Evolutionary conservation across 2,797 vertebrate species (phyloP), one percentile per base, ranked within the genome.

Genomic region (Pseudomugil gertrudae): DNA sequence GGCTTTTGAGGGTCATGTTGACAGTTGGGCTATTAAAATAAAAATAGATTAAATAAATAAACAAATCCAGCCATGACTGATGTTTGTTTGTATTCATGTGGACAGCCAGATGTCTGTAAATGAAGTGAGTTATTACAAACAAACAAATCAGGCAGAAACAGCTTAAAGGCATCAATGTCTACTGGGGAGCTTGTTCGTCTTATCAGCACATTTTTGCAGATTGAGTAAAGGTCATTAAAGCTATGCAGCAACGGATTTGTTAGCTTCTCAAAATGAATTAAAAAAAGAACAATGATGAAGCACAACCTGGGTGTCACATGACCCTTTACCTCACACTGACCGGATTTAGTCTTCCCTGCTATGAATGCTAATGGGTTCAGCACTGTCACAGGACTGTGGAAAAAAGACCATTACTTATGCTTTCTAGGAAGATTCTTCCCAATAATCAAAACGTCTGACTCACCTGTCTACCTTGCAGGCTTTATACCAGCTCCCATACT

Each of bases 401-500:
- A n/a, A n/a, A n/a, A n/a, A n/a, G n/a, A n/a, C n/a, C n/a, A n/a
- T n/a, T 43, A 19, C n/a, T 43, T 9, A 19, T 43, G 38, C 15
- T 43, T 43, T 19, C 38, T 19, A 43, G 17, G 38, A 4, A 19
- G 6, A n/a, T 43, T 15, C 38, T 43, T 19, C 5, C 17, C 17
- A 43, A 2, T n/a, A 19, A 36, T 36, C 35, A 13, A 36, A 15
- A 9, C 3, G 19, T 9, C 38, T 10, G n/a, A 45, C 88, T 85
- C 72, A 97, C 96, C 95, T 96, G 94, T 96, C 95, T 58, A 96
- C 95, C 76, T 96, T 97, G 80, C 96, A 97, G 81, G 95, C 95
- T 70, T 96, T 97, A 58, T 96, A 95, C 96, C 96, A 97, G 90
- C 95, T 95, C 4, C 96, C 96, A 2, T 96, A 96, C 74, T 97